Percentiles rank a stretch among this genome's conserved stretches.
These are phyloP conservation scores for Clangula hyemalis DNA, from an alignment of 2,797 vertebrate species.

Conservation along the genomic window DNA sequence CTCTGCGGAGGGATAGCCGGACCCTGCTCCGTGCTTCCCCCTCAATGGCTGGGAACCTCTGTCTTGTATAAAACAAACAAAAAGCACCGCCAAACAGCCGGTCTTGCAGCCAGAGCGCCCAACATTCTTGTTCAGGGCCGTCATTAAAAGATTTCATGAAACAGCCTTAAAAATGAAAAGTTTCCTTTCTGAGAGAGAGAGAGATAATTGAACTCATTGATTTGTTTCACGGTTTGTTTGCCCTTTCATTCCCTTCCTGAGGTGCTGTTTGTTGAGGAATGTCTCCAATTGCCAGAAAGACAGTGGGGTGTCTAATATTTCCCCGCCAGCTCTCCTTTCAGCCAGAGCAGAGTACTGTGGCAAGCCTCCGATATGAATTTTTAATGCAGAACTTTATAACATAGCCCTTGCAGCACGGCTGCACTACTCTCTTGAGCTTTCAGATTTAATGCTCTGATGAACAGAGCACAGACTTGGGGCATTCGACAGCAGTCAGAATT, in stretches of 20 bases:
- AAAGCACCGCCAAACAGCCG: slow-evolving; percentile 12
- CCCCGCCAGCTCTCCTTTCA: slow-evolving; percentile 79
- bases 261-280: slow-evolving; percentile 84
- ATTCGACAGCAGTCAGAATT: slow-evolving; percentile 75
- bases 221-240: slow-evolving; percentile 83
- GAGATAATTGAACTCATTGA: slow-evolving; percentile 84
- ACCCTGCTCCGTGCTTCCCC: background rate
- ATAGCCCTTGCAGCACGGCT: slow-evolving; percentile 76
- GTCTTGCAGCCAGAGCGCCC: slow-evolving; percentile 19
- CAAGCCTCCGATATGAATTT: slow-evolving; percentile 86
- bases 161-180: slow-evolving; percentile 75
- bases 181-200: slow-evolving; percentile 73
- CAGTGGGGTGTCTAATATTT: slow-evolving; percentile 81
- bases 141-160: slow-evolving; percentile 64
- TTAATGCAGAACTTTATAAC: slow-evolving; percentile 85
- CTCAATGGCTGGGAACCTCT: background rate
- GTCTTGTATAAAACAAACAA: slow-evolving; percentile 14
- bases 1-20: background rate
- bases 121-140: slow-evolving; percentile 30
- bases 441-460: slow-evolving; percentile 85
- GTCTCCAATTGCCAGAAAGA: slow-evolving; percentile 83
- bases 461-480: slow-evolving; percentile 79
- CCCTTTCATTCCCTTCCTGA: slow-evolving; percentile 81
- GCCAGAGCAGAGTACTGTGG: slow-evolving; percentile 80
- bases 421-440: slow-evolving; percentile 82